Conservation (phyloP, 2,113 vertebrate species). For the Vulpes lagopus region DNA sequence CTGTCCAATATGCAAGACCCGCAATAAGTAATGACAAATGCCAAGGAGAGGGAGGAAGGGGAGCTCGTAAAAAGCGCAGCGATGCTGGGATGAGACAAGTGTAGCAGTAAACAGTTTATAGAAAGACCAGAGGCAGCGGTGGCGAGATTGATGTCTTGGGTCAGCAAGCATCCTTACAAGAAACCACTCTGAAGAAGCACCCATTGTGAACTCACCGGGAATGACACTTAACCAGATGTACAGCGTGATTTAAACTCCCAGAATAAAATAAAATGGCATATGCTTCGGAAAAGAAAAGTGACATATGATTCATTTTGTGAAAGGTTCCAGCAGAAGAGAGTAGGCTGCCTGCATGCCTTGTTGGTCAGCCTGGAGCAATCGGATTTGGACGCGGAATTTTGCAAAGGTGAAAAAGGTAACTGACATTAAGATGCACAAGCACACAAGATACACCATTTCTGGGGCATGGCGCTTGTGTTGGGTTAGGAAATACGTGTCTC, state of each 20-base stretch:
- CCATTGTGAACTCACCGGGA: fast-evolving
- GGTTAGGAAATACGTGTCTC: fast-evolving
- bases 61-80: background rate
- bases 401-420: background rate
- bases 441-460: fast-evolving
- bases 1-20: background rate
- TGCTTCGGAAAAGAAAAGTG: background rate
- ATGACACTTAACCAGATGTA: background rate
- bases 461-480: fast-evolving
- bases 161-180: background rate
- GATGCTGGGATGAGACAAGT: fast-evolving
- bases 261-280: background rate
- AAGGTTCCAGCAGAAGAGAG: background rate
- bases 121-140: background rate
- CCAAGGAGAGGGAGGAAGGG: background rate
- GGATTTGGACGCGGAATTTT: background rate
- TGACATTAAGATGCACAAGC: background rate
- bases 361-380: fast-evolving
- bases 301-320: background rate
- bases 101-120: background rate
- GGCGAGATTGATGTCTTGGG: background rate
- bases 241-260: background rate
- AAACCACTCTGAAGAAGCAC: background rate
- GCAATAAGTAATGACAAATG: background rate
- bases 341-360: background rate